Percentiles rank a stretch among this genome's conserved stretches.
These are phyloP conservation scores for Psilopsiagon aurifrons DNA, from an alignment of 2,113 vertebrate species.

Conservation along the genomic window DNA sequence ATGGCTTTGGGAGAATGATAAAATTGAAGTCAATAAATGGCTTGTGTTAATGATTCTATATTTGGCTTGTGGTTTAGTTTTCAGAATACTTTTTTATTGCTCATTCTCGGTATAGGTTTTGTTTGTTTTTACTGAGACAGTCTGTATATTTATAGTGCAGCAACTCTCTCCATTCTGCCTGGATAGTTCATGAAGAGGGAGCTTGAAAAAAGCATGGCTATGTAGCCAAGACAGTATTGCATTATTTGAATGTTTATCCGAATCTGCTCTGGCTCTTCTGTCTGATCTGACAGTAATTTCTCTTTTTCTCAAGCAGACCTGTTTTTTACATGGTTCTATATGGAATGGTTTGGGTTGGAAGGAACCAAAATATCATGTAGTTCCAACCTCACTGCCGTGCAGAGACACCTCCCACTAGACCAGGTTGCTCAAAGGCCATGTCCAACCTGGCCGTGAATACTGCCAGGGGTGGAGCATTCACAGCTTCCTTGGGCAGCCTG, in stretches of 20 bases:
- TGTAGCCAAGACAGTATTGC: not conserved
- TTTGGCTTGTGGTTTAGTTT: constrained; percentile 40
- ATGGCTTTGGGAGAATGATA: not conserved
- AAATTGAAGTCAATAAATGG: not conserved
- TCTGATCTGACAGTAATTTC: not conserved
- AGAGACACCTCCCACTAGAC: not conserved
- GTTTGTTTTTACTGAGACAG: constrained; percentile 31
- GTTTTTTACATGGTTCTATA: not conserved
- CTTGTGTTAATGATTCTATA: constrained; percentile 30
- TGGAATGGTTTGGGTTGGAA: not conserved
- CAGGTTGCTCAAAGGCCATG: not conserved
- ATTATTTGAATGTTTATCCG: not conserved
- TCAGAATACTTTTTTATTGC: constrained; percentile 5
- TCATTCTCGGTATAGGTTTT: not conserved
- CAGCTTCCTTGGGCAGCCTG: not conserved
- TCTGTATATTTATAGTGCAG: not conserved
- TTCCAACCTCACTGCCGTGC: not conserved
- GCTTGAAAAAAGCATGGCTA: not conserved
- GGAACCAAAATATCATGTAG: not conserved
- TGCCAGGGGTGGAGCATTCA: not conserved
- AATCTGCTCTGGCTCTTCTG: not conserved
- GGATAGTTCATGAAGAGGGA: not conserved
- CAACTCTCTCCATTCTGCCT: not conserved
- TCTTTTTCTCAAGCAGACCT: not conserved
- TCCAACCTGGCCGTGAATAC: not conserved